Percentiles rank a stretch among this genome's conserved stretches.
These are phyloP conservation scores for Apis laboriosa DNA, from an alignment of 1,140 invertebrate genomes.

Conservation along the genomic window DNA sequence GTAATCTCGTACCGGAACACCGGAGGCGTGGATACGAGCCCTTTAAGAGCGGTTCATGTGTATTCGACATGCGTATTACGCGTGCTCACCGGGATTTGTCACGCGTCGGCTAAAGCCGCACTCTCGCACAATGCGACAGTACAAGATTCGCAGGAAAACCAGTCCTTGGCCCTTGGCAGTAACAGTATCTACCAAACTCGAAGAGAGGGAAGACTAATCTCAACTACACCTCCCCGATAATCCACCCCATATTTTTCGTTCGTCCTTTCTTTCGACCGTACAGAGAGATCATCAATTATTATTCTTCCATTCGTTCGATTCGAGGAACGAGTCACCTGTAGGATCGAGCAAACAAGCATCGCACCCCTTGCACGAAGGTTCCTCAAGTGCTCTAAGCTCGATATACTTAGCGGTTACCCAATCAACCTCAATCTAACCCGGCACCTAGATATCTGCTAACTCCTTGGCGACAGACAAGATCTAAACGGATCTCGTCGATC, in stretches of 20 bases:
- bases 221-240: too few relatives aligned
- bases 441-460: slow-evolving; percentile 59
- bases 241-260: too few relatives aligned
- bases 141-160: slow-evolving; percentile 2
- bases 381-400: slow-evolving; percentile 64
- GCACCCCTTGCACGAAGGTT: slow-evolving; percentile 54
- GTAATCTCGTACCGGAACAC: slow-evolving; percentile 59
- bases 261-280: too few relatives aligned
- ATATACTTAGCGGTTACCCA: slow-evolving; percentile 69
- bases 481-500: slow-evolving; percentile 29
- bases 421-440: slow-evolving; percentile 64
- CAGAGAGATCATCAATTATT: too few relatives aligned
- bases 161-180: background rate
- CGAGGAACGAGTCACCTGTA: slow-evolving; percentile 38
- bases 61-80: slow-evolving; percentile 57
- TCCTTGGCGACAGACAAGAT: slow-evolving; percentile 53
- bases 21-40: slow-evolving; percentile 51
- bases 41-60: slow-evolving; percentile 44
- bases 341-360: slow-evolving; percentile 64
- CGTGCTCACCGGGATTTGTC: slow-evolving; percentile 52
- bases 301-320: too few relatives aligned
- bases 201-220: too few relatives aligned
- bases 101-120: slow-evolving; percentile 30
- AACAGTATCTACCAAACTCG: background rate
- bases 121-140: slow-evolving; percentile 6